Conservation (phyloP, 37 sponge, comb jelly and placozoan genomes). For the Aplysina aerophoba region DNA sequence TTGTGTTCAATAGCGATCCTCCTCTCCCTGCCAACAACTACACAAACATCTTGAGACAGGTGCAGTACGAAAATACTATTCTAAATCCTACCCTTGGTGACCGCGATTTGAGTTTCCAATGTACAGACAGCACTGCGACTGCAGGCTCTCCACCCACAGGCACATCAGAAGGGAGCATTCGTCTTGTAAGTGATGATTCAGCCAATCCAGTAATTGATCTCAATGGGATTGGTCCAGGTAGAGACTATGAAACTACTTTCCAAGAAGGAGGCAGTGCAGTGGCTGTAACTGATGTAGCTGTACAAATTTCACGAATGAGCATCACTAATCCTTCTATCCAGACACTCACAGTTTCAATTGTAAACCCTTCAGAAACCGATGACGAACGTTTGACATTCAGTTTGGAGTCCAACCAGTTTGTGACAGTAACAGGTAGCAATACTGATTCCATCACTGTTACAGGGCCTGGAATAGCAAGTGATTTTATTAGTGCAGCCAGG, state of each 20-base stretch:
- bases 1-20: neutral
- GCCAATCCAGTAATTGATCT: slow-evolving; percentile 54
- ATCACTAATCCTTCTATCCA: neutral
- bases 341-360: neutral
- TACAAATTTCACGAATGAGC: neutral
- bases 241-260: slow-evolving; percentile 31
- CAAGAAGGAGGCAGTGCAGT: slow-evolving; percentile 13
- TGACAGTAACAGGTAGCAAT: neutral
- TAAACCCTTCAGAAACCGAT: neutral
- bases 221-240: slow-evolving; percentile 32
- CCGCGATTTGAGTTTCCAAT: slow-evolving; percentile 40
- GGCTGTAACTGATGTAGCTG: neutral
- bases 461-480: slow-evolving; percentile 33
- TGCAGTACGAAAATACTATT: slow-evolving; percentile 55
- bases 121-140: slow-evolving; percentile 15
- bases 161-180: slow-evolving; percentile 38
- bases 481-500: slow-evolving; percentile 47
- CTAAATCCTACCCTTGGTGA: slow-evolving; percentile 28
- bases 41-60: slow-evolving; percentile 34
- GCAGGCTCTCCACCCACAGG: neutral
- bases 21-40: slow-evolving; percentile 39
- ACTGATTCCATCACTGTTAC: neutral
- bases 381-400: neutral
- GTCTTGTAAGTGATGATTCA: slow-evolving; percentile 41
- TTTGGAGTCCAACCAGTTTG: neutral